Conservation (phyloP, 1,140 invertebrate species). For the Cherax destructor region DNA sequence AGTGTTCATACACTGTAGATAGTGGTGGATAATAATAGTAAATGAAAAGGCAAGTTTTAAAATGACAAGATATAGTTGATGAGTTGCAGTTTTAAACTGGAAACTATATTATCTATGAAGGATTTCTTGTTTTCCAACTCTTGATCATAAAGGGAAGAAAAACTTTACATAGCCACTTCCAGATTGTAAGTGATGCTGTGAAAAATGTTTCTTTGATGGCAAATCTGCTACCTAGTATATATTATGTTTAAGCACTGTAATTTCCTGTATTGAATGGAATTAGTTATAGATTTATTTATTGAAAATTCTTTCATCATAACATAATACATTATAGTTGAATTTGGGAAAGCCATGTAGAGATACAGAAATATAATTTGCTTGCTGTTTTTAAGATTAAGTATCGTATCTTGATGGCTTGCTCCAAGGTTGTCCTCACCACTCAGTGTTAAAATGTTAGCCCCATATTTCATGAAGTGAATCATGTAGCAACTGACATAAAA, state of each 20-base stretch:
- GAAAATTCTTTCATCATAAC: conserved; percentile 32
- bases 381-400: conserved; percentile 13
- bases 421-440: conserved; percentile 35
- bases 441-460: conserved; percentile 28
- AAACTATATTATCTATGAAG: not conserved
- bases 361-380: conserved; percentile 28
- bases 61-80: not conserved
- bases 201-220: conserved; percentile 2
- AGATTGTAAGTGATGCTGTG: not conserved
- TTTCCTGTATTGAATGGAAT: conserved; percentile 40
- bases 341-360: conserved; percentile 38
- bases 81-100: not conserved
- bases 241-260: conserved; percentile 27
- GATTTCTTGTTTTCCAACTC: not conserved
- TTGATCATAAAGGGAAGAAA: not conserved
- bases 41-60: not conserved
- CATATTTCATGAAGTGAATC: conserved; percentile 33
- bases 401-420: conserved; percentile 35
- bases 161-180: not conserved
- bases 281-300: conserved; percentile 40
- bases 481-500: conserved; percentile 20
- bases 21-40: not conserved
- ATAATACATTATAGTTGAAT: conserved; percentile 37
- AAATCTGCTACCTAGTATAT: conserved; percentile 24
- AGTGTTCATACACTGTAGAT: not conserved